A percentile compares a stretch with the other conserved stretches of the same genome.
phyloP scores from a whole-genome alignment of 2,797 vertebrate genomes.

The Chiloscyllium punctatum region DNA sequence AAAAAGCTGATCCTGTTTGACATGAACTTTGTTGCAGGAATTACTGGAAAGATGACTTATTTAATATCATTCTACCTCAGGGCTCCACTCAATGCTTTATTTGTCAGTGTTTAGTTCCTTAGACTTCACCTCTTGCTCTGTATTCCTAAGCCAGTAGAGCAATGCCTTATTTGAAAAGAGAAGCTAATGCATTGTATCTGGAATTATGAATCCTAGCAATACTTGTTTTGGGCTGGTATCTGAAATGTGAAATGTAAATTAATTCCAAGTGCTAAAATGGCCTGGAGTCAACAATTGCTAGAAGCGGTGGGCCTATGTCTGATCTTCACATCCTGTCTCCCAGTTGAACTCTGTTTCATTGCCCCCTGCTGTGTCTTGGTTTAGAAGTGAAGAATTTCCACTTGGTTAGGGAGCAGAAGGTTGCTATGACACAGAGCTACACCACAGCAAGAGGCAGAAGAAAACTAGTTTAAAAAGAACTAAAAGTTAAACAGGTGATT shows the following conservation, averaged over 20 bases:
- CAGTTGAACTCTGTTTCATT: not conserved
- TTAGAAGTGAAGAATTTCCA: not conserved
- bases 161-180: too few species aligned
- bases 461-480: not conserved
- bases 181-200: too few species aligned
- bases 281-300: not conserved
- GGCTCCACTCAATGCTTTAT: too few species aligned
- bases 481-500: not conserved
- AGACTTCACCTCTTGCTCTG: too few species aligned
- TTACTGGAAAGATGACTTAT: too few species aligned
- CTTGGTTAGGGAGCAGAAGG: not conserved
- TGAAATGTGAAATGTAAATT: not conserved
- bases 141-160: too few species aligned
- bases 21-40: too few species aligned
- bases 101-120: too few species aligned
- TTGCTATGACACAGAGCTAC: not conserved
- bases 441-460: not conserved
- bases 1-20: too few species aligned
- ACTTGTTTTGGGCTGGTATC: not conserved
- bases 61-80: too few species aligned
- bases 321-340: not conserved
- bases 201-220: not conserved
- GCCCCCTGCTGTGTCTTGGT: not conserved
- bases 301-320: not conserved
- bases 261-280: not conserved